Percentiles rank a stretch among this genome's conserved stretches.
Evolutionary conservation across 2,888 invertebrate species (phyloP).

Genomic region (Drosophila subquinaria): DNA sequence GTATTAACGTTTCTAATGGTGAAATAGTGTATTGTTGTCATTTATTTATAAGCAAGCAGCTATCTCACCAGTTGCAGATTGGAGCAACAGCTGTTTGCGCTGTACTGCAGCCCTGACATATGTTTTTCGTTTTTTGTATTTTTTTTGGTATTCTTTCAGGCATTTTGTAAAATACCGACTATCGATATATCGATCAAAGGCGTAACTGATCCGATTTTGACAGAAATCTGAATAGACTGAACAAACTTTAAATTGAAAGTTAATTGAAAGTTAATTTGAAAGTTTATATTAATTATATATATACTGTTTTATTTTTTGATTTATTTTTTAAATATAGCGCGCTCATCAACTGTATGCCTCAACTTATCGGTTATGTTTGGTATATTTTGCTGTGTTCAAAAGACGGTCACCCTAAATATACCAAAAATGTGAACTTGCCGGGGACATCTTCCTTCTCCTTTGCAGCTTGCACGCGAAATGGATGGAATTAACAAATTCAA

Average conservation of each 20-base stretch:
- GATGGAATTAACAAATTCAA: constrained; percentile 82
- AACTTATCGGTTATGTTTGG: not conserved
- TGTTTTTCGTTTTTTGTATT: constrained; percentile 1
- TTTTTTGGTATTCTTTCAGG: too few species aligned
- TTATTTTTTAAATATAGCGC: not conserved
- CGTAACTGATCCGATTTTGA: not conserved
- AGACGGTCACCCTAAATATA: constrained; percentile 38
- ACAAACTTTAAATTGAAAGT: not conserved
- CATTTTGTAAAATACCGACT: not conserved
- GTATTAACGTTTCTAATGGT: constrained; percentile 71
- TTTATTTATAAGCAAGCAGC: constrained; percentile 49
- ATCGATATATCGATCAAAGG: not conserved
- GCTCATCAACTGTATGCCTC: too few species aligned
- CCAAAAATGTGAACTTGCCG: constrained; percentile 25
- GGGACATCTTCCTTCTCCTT: not conserved
- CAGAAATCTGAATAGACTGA: not conserved
- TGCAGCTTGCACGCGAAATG: constrained; percentile 61
- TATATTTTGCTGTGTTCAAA: constrained; percentile 21
- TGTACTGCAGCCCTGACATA: constrained; percentile 42
- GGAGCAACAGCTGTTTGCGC: constrained; percentile 50
- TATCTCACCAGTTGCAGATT: constrained; percentile 41
- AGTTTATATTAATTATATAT: not conserved
- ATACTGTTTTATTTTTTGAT: too few species aligned
- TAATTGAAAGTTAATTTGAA: too few species aligned
- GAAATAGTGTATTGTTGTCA: constrained; percentile 64